Percentiles rank a stretch among this genome's conserved stretches.
Evolutionary conservation across 2,113 vertebrate genomes (phyloP).

Genomic region (Alethe diademata): DNA sequence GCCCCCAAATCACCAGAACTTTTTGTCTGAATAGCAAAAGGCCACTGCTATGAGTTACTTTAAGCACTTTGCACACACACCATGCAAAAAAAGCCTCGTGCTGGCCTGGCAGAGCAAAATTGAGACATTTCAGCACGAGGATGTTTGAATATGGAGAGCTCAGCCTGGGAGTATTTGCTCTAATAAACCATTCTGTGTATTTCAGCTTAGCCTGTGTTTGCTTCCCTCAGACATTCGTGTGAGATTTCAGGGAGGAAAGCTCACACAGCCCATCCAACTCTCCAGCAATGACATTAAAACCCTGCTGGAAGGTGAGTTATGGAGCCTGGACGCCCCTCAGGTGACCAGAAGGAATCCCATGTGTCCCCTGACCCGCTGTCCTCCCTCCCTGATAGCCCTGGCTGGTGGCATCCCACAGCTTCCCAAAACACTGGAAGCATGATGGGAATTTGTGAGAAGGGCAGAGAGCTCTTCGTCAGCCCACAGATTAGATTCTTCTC

Average conservation of each 20-base stretch:
- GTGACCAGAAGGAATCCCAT: background rate
- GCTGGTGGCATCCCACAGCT: background rate
- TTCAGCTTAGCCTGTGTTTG: constrained; percentile 15
- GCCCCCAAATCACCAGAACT: background rate
- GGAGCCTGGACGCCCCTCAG: background rate
- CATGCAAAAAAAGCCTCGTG: rapidly evolving
- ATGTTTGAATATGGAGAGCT: background rate
- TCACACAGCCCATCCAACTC: background rate
- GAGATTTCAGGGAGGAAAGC: background rate
- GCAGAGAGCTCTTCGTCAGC: background rate
- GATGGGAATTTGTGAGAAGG: background rate
- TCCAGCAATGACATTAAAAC: background rate
- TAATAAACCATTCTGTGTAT: background rate
- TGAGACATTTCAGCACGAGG: background rate
- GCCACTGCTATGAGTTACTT: background rate
- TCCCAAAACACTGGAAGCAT: background rate
- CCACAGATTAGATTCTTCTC: background rate
- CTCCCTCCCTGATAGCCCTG: background rate
- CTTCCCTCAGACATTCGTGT: background rate
- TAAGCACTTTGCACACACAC: background rate
- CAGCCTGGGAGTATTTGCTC: constrained; percentile 12
- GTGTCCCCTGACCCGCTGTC: background rate
- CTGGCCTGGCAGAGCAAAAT: background rate
- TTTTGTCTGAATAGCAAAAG: background rate
- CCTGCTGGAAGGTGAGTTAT: background rate